These are phyloP conservation scores for Sitta carolinensis DNA, from an alignment of 2,797 vertebrate genomes.

Conservation along the genomic window DNA sequence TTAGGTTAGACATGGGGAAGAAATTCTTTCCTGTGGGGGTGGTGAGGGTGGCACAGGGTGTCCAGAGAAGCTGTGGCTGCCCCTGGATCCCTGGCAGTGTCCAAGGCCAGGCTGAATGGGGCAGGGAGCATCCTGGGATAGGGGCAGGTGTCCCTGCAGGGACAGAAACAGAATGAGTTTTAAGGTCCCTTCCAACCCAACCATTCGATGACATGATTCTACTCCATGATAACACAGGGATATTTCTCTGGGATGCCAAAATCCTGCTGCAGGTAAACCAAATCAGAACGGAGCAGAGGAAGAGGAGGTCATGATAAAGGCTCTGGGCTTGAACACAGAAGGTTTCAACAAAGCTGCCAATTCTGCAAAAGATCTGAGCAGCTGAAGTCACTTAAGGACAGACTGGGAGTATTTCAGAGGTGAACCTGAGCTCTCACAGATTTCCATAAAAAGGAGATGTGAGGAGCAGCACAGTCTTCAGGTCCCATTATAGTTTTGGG, in stretches of 20 bases:
- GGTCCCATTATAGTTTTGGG: background rate
- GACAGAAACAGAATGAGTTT: fast-evolving
- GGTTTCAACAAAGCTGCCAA: background rate
- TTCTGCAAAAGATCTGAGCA: background rate
- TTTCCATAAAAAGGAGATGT: background rate
- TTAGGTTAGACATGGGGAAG: background rate
- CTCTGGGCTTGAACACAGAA: background rate
- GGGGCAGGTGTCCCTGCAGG: background rate
- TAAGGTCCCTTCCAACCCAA: background rate
- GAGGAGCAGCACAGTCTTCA: constrained; percentile 21
- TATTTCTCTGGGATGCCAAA: background rate
- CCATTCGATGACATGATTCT: background rate
- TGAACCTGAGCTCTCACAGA: constrained; percentile 21
- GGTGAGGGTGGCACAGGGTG: fast-evolving
- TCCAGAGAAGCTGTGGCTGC: background rate
- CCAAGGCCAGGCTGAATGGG: fast-evolving
- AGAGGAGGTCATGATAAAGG: background rate
- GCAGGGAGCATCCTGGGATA: background rate
- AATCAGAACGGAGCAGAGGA: background rate
- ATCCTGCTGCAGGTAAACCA: background rate
- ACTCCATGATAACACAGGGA: background rate
- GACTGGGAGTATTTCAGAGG: constrained; percentile 37
- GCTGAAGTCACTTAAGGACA: constrained; percentile 56
- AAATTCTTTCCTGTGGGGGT: background rate
- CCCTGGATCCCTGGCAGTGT: background rate